Conservation (phyloP, 1,140 invertebrate species). For the Cylas formicarius region DNA sequence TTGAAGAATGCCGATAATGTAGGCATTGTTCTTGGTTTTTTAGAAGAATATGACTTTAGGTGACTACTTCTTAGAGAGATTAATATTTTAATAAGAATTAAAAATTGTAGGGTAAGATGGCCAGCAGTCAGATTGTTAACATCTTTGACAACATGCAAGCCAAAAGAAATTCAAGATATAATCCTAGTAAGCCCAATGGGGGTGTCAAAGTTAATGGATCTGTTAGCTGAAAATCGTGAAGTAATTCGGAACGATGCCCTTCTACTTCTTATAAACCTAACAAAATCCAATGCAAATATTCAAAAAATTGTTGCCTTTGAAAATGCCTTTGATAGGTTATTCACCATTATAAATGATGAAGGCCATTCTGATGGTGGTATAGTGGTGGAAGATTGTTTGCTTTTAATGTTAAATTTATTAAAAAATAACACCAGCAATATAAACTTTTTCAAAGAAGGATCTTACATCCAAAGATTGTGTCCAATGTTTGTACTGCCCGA, state of each 20-base stretch:
- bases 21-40: conserved; percentile 69
- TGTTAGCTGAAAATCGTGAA: conserved; percentile 88
- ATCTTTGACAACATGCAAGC: conserved; percentile 69
- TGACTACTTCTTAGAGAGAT: conserved; percentile 37
- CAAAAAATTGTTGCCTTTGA: conserved; percentile 99
- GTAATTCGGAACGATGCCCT: conserved; percentile 95
- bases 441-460: conserved; percentile 97
- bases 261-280: conserved; percentile 86
- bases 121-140: conserved; percentile 81
- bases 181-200: conserved; percentile 93
- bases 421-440: conserved; percentile 96
- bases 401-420: conserved; percentile 90
- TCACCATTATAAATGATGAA: conserved; percentile 89
- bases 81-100: conserved; percentile 91
- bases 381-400: conserved; percentile 95
- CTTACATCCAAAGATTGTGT: conserved; percentile 82
- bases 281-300: conserved; percentile 94
- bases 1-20: conserved; percentile 89
- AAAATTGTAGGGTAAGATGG: conserved; percentile 68
- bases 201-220: conserved; percentile 96
- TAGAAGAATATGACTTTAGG: conserved; percentile 94
- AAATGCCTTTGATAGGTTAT: conserved; percentile 93
- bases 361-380: conserved; percentile 93
- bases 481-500: conserved; percentile 78
- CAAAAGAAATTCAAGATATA: conserved; percentile 91